Evolutionary conservation across 2,888 invertebrate genomes (phyloP).

Genomic region (Volucella inanis): DNA sequence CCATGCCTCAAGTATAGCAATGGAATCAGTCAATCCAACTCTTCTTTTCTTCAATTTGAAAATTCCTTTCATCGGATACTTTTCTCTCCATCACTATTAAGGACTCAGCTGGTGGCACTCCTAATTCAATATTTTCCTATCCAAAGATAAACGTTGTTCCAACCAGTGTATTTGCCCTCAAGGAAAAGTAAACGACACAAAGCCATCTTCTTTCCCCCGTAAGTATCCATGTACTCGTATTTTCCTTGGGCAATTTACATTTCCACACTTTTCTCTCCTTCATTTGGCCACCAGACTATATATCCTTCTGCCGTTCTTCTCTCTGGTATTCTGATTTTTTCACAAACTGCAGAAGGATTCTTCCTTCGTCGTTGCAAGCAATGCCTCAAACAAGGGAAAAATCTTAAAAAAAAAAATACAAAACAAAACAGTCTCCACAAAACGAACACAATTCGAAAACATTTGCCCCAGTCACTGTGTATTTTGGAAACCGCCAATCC

Average conservation of each 20-base stretch:
- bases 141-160: constrained; percentile 46
- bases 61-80: constrained; percentile 19
- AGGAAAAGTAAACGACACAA: constrained; percentile 42
- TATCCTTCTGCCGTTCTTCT: background rate
- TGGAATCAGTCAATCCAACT: constrained; percentile 51
- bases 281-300: background rate
- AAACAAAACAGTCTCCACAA: no score
- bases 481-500: constrained; percentile 12
- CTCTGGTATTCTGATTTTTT: background rate
- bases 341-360: background rate
- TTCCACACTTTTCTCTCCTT: constrained; percentile 4
- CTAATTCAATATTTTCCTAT: constrained; percentile 60
- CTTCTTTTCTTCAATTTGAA: constrained; percentile 1
- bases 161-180: constrained; percentile 28
- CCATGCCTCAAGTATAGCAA: constrained; percentile 9
- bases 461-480: constrained; percentile 15
- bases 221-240: background rate
- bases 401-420: background rate
- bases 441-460: constrained; percentile 6
- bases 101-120: background rate
- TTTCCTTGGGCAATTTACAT: constrained; percentile 40
- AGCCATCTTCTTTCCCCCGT: constrained; percentile 16
- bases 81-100: background rate
- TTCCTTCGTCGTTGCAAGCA: background rate
- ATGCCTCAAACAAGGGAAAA: background rate